Evolutionary conservation across 2,113 vertebrate genomes (phyloP).

Genomic region (Bambusicola thoracicus): DNA sequence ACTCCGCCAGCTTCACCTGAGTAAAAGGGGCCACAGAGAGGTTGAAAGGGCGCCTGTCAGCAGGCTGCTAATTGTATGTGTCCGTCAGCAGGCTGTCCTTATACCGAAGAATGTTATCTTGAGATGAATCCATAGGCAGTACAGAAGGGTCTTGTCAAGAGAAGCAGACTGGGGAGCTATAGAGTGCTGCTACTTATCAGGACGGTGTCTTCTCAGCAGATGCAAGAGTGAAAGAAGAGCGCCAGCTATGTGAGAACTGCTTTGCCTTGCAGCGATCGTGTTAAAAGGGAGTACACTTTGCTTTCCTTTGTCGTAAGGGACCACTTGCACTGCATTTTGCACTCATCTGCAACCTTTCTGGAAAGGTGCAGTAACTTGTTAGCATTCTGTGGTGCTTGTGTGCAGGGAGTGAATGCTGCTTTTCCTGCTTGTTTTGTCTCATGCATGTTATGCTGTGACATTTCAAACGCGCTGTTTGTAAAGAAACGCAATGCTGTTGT

Average conservation of each 20-base stretch:
- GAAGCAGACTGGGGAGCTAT: slow-evolving; percentile 1
- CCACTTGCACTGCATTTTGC: not conserved
- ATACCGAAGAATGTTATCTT: slow-evolving; percentile 43
- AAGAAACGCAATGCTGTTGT: not conserved
- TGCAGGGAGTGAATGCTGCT: not conserved
- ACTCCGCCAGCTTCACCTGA: slow-evolving; percentile 40
- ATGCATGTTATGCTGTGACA: not conserved
- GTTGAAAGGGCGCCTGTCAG: slow-evolving; percentile 52
- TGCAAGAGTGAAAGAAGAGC: slow-evolving; percentile 16
- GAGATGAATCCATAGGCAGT: slow-evolving; percentile 44
- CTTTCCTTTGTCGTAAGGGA: not conserved
- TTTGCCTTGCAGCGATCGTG: not conserved
- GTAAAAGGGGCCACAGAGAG: not conserved
- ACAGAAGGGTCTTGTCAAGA: slow-evolving; percentile 51
- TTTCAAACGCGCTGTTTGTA: not conserved
- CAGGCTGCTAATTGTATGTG: slow-evolving; percentile 58
- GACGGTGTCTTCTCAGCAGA: slow-evolving; percentile 22
- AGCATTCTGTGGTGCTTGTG: not conserved
- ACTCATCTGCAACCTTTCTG: not conserved
- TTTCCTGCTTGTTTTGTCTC: not conserved
- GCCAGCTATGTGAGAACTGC: not conserved
- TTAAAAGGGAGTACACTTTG: not conserved
- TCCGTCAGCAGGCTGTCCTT: slow-evolving; percentile 59
- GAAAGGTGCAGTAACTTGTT: not conserved
- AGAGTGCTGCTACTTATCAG: not conserved